These are phyloP conservation scores for Bombyx mori DNA, from an alignment of 1,140 invertebrate genomes.

Conservation along the genomic window ASM3026992v2 NC_085110.1:15081001-15081500, in stretches of 20 bases:
- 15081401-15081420: slow-evolving; percentile 50
- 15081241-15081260: slow-evolving; percentile 67
- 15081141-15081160: slow-evolving; percentile 23
- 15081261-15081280: slow-evolving; percentile 63
- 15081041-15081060: slow-evolving; percentile 23
- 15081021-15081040: neutral
- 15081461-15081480: slow-evolving; percentile 32
- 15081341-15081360: slow-evolving; percentile 74
- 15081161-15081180: slow-evolving; percentile 17
- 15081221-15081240: slow-evolving; percentile 52
- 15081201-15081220: slow-evolving; percentile 37
- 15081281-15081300: slow-evolving; percentile 67
- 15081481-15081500: neutral
- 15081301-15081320: slow-evolving; percentile 59
- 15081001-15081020: neutral
- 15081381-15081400: slow-evolving; percentile 75
- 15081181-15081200: slow-evolving; percentile 24
- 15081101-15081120: slow-evolving; percentile 14
- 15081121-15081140: slow-evolving; percentile 13
- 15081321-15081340: slow-evolving; percentile 70
- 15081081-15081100: slow-evolving; percentile 21
- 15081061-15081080: slow-evolving; percentile 13
- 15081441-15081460: slow-evolving; percentile 64
- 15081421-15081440: slow-evolving; percentile 55
- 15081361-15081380: slow-evolving; percentile 82